Evolutionary conservation across 2,797 vertebrate genomes (phyloP).

Genomic region (Tolypeutes matacus): DNA sequence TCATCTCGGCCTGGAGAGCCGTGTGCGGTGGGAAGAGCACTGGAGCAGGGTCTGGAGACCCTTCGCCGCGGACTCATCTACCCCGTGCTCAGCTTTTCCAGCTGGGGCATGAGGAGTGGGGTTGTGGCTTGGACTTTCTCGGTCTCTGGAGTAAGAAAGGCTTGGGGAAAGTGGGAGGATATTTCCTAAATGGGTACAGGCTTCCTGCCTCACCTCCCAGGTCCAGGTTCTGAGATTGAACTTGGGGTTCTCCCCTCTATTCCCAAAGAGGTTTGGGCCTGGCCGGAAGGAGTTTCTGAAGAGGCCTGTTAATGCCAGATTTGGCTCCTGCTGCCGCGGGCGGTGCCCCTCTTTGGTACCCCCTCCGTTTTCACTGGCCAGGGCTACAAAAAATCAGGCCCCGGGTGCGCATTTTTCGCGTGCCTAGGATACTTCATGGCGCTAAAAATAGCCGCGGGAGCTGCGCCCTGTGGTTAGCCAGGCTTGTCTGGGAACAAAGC

Average conservation of each 20-base stretch:
- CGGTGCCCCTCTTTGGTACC: background rate
- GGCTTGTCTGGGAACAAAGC: background rate
- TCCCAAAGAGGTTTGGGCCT: background rate
- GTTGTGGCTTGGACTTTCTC: fast-evolving
- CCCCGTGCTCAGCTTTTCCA: background rate
- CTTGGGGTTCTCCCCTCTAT: background rate
- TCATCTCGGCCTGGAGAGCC: background rate
- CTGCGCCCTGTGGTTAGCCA: background rate
- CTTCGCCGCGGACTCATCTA: fast-evolving
- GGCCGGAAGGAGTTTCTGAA: background rate
- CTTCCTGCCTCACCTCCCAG: background rate
- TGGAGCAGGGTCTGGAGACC: background rate
- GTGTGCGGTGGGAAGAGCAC: no score
- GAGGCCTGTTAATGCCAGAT: background rate
- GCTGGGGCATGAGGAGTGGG: no score
- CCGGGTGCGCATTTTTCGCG: slow-evolving; percentile 78
- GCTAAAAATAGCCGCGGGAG: slow-evolving; percentile 78
- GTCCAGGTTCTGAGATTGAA: background rate
- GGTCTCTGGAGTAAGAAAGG: no score
- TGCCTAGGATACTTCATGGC: slow-evolving; percentile 68
- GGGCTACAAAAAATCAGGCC: background rate
- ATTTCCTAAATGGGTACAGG: fast-evolving
- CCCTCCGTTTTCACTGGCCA: background rate
- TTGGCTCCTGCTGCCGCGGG: background rate
- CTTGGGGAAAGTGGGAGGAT: no score